phyloP scores from a whole-genome alignment of 2,888 invertebrate species.

The Pherbina coryleti region DNA sequence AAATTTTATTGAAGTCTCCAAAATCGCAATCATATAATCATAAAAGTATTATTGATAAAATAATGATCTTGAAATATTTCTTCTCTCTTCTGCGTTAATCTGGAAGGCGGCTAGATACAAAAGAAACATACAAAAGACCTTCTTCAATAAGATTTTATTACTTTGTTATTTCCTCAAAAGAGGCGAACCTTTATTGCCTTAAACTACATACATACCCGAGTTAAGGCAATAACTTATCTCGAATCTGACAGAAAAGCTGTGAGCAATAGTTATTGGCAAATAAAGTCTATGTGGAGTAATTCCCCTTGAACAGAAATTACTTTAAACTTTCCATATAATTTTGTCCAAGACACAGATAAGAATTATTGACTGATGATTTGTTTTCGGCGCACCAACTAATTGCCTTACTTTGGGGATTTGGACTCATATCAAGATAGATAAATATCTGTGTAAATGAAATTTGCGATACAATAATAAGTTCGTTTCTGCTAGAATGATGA shows the following conservation, averaged over 20 bases:
- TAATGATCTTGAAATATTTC: too few relatives aligned
- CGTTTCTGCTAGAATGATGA: not conserved
- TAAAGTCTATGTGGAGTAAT: constrained; percentile 21
- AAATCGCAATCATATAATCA: too few relatives aligned
- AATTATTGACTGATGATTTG: constrained; percentile 66
- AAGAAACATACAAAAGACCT: not conserved
- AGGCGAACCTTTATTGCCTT: not conserved
- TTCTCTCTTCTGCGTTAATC: too few relatives aligned
- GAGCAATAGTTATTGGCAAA: constrained; percentile 28
- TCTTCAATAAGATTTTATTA: not conserved
- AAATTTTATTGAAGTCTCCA: too few relatives aligned
- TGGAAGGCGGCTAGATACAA: too few relatives aligned
- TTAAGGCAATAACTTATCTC: constrained; percentile 14
- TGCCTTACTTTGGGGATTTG: not conserved
- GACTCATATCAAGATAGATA: not conserved
- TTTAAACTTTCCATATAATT: constrained; percentile 38
- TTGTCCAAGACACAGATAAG: constrained; percentile 55
- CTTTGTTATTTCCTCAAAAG: not conserved
- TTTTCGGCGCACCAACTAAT: not conserved
- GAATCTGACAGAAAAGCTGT: not conserved
- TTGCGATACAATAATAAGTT: not conserved
- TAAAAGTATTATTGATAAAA: too few relatives aligned
- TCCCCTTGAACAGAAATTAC: not conserved
- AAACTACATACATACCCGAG: not conserved
- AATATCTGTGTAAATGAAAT: too few relatives aligned